Evolutionary conservation across 2,797 vertebrate genomes (phyloP).

Genomic region (Sebastes iracundus): DNA sequence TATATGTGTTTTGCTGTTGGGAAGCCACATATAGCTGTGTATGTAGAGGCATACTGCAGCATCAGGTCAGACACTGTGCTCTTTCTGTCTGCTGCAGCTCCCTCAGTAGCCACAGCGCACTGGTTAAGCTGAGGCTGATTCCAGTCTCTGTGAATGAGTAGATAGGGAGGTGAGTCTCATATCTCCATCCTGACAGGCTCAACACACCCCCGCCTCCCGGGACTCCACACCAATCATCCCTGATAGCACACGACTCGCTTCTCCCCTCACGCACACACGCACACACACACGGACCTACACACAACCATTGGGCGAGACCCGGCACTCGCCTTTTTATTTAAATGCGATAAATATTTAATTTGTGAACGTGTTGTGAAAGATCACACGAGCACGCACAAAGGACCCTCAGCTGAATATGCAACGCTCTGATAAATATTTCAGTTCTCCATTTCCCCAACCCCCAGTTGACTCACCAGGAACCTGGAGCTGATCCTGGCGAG

Average conservation of each 20-base stretch:
- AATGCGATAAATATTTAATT: constrained; percentile 87
- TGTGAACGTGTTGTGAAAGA: constrained; percentile 84
- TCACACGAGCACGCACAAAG: constrained; percentile 85
- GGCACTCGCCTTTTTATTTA: constrained; percentile 83
- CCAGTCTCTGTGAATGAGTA: constrained; percentile 66
- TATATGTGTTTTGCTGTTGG: background rate
- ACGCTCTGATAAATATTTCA: constrained; percentile 87
- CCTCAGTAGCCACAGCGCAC: constrained; percentile 38
- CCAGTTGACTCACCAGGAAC: constrained; percentile 79
- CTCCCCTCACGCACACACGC: constrained; percentile 18
- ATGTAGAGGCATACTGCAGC: constrained; percentile 13
- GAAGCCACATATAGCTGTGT: background rate
- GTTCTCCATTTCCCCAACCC: constrained; percentile 78
- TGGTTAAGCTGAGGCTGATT: constrained; percentile 60
- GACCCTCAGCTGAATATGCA: constrained; percentile 85
- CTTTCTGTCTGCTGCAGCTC: constrained; percentile 42
- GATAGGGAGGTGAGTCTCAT: constrained; percentile 70
- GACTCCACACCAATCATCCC: constrained; percentile 73
- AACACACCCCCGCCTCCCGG: constrained; percentile 56
- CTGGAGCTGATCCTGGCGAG: constrained; percentile 78
- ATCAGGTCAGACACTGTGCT: constrained; percentile 30
- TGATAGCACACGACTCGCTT: constrained; percentile 55
- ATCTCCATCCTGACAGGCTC: constrained; percentile 76
- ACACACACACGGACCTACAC: constrained; percentile 25
- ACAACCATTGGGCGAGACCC: constrained; percentile 42